A percentile compares a stretch with the other conserved stretches of the same genome.
Conservation (phyloP, 2,888 invertebrate genomes). For the Caenorhabditis sulstoni region DNA sequence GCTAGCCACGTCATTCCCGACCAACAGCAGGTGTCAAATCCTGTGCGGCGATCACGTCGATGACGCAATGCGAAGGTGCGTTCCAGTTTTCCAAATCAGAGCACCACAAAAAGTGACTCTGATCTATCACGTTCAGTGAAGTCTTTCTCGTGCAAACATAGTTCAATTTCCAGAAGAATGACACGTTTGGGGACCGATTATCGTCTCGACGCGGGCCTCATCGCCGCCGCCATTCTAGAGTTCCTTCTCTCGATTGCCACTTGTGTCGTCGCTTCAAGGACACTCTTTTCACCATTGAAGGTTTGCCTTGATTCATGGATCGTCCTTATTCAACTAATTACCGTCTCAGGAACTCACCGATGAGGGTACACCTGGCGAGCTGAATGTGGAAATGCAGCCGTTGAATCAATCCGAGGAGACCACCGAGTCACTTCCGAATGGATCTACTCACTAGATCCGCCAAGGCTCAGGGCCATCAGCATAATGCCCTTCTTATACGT, state of each 20-base stretch:
- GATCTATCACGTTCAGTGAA: too few relatives aligned
- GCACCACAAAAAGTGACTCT: conserved; percentile 16
- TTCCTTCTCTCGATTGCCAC: conserved; percentile 69
- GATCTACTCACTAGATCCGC: conserved; percentile 28
- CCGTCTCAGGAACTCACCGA: conserved; percentile 48
- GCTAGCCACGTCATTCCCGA: conserved; percentile 73
- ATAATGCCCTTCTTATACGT: conserved; percentile 17
- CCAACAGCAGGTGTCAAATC: conserved; percentile 76
- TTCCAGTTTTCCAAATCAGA: conserved; percentile 34
- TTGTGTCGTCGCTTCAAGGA: conserved; percentile 65
- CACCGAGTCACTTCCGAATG: conserved; percentile 41
- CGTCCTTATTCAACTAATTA: conserved; percentile 12
- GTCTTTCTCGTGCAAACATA: too few relatives aligned
- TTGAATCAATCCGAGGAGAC: conserved; percentile 49
- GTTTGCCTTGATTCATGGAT: conserved; percentile 27
- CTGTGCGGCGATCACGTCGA: conserved; percentile 75
- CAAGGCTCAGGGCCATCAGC: too few relatives aligned
- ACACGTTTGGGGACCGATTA: conserved; percentile 78
- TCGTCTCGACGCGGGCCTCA: conserved; percentile 75
- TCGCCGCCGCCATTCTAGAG: conserved; percentile 70
- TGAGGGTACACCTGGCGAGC: conserved; percentile 12
- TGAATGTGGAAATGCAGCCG: conserved; percentile 57
- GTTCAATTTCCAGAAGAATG: conserved; percentile 74
- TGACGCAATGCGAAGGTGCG: conserved; percentile 70
- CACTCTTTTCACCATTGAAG: conserved; percentile 63